Base-by-base conservation (phyloP, 1,140 invertebrate genomes). In the Tribolium madens region DNA sequence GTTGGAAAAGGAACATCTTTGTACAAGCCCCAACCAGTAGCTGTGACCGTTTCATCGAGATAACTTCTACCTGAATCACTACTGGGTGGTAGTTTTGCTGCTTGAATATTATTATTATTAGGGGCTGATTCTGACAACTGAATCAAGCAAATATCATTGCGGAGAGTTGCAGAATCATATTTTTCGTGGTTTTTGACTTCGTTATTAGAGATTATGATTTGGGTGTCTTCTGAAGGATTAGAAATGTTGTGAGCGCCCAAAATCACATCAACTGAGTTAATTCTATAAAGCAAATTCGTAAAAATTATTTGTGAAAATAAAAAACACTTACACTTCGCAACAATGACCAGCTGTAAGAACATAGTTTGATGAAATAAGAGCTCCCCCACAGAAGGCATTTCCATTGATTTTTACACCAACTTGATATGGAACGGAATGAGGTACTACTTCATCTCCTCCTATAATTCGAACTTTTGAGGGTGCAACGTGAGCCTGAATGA, bases 271-370 rank as follows among this genome's bases (percentile, higher is more conserved):
- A 81, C 78, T 9, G 21, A 14, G 10, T 42, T 46, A 0, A 80
- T 76, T 26, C 78, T 79, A 9, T 12, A 21, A 21, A 69, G n/a
- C 6, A 10, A 42, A 42, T 10, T 42, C 1, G 0, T 2, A 42
- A 42, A 42, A 42, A n/a, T 7, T 42, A 42, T 31, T 31, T 31
- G 2, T n/a, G n/a, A 26, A 42, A 13, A 12, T 18, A 70, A 76
- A 17, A 52, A 48, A 14, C 1, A 71, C 64, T 75, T 79, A 81
- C 80, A 12, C 71, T 13, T 33, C 42, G 31, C 81, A 85, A 75
- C 89, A 90, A 81, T 94, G 92, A 36, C 91, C 91, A 3, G 91
- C 91, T 1, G 92, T 93, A 3, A 93, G 83, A 5, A 93, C 89
- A 6, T 91, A 89, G 42, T 85, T 85, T 9, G 87, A 85, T 74